Evolutionary conservation across 1,140 invertebrate species (phyloP), one percentile per base, ranked within the genome.

Genomic region (Sarcophaga bullata): DNA sequence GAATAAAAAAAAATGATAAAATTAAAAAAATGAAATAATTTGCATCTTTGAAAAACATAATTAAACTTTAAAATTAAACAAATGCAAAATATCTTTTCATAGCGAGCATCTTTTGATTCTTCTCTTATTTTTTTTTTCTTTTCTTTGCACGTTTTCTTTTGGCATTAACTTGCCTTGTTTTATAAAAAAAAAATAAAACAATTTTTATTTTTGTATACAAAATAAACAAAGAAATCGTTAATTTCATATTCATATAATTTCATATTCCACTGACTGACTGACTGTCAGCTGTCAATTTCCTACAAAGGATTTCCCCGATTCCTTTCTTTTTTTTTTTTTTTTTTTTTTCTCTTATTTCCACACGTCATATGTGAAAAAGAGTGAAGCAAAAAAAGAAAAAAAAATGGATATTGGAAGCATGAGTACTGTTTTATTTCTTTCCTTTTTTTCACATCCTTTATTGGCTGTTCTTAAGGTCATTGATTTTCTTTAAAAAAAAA

Each of bases 401-500:
- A 37, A 37, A 37, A 4, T 37, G 4, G 4, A 37, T 1, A 37
- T 37, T 37, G 25, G 25, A 4, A 13, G 54, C 7, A 13, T 58
- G 13, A 15, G 54, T 58, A 58, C 11, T 58, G 54, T n/a, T 58
- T 1, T 37, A 37, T 37, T 37, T 37, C 25, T 37, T 37, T 37
- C 4, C 25, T 37, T 37, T 37, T 37, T 37, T 37, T 37, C 15
- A 58, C n/a, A n/a, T 58, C 54, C 54, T 58, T 58, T n/a, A 58
- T 58, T 58, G 54, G 54, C 25, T 76, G 73, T 52, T 78, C 49
- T 78, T 78, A 78, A 78, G 75, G 75, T 78, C 75, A 78, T 50
- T 78, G 75, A 78, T 78, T 78, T 78, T 52, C 75, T 48, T 52
- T 9, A 72, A 72, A 25, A 72, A n/a, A 25, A 13, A 17, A 50